Conservation (phyloP, 2,797 vertebrate species). For the Spinus olivaceus region DNA sequence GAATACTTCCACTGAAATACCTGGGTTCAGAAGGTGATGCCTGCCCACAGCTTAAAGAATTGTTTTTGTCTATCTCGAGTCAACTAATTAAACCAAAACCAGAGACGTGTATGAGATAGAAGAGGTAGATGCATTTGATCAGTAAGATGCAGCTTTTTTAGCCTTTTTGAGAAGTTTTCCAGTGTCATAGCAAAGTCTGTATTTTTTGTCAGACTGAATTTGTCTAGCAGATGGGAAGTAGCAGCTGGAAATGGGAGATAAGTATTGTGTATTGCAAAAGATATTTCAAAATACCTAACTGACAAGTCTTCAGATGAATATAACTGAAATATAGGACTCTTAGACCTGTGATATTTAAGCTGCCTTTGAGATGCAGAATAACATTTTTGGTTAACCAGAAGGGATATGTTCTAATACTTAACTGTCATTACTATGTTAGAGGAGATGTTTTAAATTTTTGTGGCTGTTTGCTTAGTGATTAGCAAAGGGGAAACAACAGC, state of each 20-base stretch:
- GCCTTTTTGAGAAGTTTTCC: background rate
- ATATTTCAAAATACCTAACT: background rate
- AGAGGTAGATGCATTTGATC: background rate
- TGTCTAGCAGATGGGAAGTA: background rate
- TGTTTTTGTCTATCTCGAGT: background rate
- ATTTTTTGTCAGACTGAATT: background rate
- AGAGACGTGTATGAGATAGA: background rate
- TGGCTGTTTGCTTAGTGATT: background rate
- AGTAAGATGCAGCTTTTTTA: background rate
- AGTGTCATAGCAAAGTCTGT: background rate
- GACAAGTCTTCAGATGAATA: background rate
- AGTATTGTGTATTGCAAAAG: background rate
- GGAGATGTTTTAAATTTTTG: background rate
- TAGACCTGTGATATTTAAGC: background rate
- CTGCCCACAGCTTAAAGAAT: background rate
- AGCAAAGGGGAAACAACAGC: background rate
- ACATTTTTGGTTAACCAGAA: background rate
- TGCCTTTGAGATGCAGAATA: background rate
- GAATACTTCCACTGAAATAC: background rate
- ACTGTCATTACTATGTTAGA: background rate
- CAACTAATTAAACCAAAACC: background rate
- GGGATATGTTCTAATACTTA: background rate
- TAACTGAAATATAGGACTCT: background rate
- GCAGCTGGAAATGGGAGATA: background rate
- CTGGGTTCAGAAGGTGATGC: background rate